Percentiles rank a stretch among this genome's conserved stretches.
Conservation (phyloP, 2,113 vertebrate genomes). For the Phaethornis superciliosus region DNA sequence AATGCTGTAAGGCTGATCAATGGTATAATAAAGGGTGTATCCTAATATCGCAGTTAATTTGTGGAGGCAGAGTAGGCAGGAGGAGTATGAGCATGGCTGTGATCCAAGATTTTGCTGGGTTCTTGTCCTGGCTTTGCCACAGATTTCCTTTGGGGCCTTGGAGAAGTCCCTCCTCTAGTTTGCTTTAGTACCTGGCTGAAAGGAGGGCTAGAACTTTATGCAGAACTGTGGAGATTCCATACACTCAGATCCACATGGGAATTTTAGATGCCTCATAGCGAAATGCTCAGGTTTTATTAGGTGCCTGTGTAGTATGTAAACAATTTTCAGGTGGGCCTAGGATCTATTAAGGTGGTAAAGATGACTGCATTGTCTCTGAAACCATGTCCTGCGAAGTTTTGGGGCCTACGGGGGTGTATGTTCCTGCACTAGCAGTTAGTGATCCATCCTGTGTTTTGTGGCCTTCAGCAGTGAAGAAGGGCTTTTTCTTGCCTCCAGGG, state of each 20-base stretch:
- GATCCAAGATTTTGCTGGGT: not conserved
- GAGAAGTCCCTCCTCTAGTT: not conserved
- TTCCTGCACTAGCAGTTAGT: not conserved
- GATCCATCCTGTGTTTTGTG: not conserved
- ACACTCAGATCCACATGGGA: not conserved
- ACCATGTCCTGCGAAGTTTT: not conserved
- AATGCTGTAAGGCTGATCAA: constrained; percentile 33
- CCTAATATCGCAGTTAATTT: constrained; percentile 38
- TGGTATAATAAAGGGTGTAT: constrained; percentile 47
- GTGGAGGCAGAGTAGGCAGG: constrained; percentile 14
- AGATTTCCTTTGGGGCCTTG: not conserved
- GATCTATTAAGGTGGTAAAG: not conserved
- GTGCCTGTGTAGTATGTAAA: not conserved
- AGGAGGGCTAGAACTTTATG: not conserved
- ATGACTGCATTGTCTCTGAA: not conserved
- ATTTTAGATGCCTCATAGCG: not conserved
- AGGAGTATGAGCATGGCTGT: not conserved
- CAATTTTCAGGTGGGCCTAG: not conserved
- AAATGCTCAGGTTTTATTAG: not conserved
- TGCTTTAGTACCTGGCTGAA: not conserved
- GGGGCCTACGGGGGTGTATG: not conserved
- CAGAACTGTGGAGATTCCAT: not conserved
- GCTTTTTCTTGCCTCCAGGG: not conserved
- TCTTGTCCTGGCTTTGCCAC: not conserved
- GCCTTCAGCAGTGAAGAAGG: not conserved